These are phyloP conservation scores for Cecidostiba fungosa DNA, from an alignment of 2,888 invertebrate genomes.

Conservation along the genomic window DNA sequence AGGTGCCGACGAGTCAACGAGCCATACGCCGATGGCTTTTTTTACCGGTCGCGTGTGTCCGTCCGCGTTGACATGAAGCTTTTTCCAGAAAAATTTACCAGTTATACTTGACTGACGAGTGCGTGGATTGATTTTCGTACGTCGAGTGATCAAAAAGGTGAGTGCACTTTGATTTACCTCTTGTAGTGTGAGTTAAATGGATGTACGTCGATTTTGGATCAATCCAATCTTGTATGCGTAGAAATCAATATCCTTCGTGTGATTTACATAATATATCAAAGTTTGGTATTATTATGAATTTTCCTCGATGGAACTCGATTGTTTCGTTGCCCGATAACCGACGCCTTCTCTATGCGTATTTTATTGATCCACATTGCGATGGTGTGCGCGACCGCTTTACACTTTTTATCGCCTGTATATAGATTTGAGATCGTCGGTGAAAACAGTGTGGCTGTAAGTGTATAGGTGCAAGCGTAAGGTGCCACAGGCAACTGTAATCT, in stretches of 20 bases:
- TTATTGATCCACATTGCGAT: conserved; percentile 29
- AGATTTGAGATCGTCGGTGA: background rate
- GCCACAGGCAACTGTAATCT: conserved; percentile 38
- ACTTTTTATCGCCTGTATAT: conserved; percentile 34
- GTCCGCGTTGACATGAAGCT: conserved; percentile 39
- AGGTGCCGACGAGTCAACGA: background rate
- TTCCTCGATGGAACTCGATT: background rate
- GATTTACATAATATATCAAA: no score
- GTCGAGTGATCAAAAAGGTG: background rate
- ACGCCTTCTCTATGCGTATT: background rate
- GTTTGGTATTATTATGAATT: background rate
- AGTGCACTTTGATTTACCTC: background rate
- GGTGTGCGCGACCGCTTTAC: background rate
- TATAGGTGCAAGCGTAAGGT: conserved; percentile 3
- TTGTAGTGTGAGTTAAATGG: background rate
- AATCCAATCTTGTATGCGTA: no score
- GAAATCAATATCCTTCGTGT: no score
- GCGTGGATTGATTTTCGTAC: background rate
- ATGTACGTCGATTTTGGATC: no score
- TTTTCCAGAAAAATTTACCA: background rate
- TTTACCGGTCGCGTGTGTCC: conserved; percentile 19
- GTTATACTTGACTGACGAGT: background rate
- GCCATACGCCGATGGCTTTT: conserved; percentile 30
- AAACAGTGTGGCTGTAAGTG: background rate
- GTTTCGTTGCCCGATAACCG: background rate